phyloP scores from a whole-genome alignment of 2,888 invertebrate species.

The Nephrotoma appendiculata region DNA sequence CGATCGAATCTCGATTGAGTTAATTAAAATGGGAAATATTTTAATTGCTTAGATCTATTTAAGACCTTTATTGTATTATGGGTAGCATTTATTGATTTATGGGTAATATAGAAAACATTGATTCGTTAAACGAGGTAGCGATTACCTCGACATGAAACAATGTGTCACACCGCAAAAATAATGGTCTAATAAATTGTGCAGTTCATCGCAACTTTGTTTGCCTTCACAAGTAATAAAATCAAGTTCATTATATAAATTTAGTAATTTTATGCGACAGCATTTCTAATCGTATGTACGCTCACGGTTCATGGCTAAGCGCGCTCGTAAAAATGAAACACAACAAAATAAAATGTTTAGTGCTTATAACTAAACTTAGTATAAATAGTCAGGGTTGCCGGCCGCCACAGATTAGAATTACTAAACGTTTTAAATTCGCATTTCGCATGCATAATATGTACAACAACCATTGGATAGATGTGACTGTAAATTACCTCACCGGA shows the following conservation, averaged over 20 bases:
- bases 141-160: not conserved
- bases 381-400: not conserved
- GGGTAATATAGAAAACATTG: too few species aligned
- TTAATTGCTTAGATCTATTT: not conserved
- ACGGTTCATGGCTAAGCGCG: not conserved
- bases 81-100: too few species aligned
- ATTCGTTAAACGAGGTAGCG: not conserved
- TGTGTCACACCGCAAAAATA: not conserved
- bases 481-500: not conserved
- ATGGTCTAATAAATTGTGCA: not conserved
- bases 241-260: not conserved
- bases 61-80: too few species aligned
- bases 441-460: not conserved
- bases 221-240: not conserved
- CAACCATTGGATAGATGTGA: not conserved
- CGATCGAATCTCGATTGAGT: not conserved
- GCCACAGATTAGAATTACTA: not conserved
- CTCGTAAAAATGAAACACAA: too few species aligned
- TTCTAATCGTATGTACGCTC: not conserved
- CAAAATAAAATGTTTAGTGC: not conserved
- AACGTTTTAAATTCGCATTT: not conserved
- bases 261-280: not conserved
- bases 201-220: not conserved
- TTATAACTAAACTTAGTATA: not conserved
- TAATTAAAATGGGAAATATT: not conserved